These are phyloP conservation scores for Mesitornis unicolor DNA, from an alignment of 2,113 vertebrate species.

Conservation along the genomic window DNA sequence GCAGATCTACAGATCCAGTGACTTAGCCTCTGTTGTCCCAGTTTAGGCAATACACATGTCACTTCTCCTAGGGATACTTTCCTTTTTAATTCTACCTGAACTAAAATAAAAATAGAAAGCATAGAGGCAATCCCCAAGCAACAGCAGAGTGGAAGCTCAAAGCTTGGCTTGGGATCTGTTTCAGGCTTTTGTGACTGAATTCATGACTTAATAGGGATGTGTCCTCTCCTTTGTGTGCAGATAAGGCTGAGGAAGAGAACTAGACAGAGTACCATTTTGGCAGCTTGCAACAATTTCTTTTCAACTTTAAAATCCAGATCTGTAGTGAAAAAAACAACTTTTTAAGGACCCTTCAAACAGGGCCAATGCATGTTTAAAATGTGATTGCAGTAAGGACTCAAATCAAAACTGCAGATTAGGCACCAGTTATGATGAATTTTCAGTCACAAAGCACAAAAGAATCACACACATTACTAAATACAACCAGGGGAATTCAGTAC, in stretches of 20 bases:
- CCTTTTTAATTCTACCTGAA: neutral
- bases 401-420: conserved; percentile 58
- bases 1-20: neutral
- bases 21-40: neutral
- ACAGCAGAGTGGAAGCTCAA: neutral
- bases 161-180: neutral
- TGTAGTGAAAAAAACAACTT: neutral
- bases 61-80: neutral
- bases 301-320: conserved; percentile 5
- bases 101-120: neutral
- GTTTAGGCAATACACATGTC: neutral
- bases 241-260: neutral
- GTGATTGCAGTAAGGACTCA: conserved; percentile 41
- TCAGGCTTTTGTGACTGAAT: neutral
- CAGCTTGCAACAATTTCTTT: neutral
- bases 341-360: neutral
- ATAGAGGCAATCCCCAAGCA: neutral
- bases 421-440: conserved; percentile 34
- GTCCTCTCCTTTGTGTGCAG: neutral
- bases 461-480: conserved; percentile 49
- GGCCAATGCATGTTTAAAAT: conserved; percentile 30
- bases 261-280: neutral
- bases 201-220: neutral
- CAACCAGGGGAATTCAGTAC: conserved; percentile 44
- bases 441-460: conserved; percentile 47